Base-by-base conservation (phyloP, 2,797 vertebrate species). In the Phalloptychus januarius region DNA sequence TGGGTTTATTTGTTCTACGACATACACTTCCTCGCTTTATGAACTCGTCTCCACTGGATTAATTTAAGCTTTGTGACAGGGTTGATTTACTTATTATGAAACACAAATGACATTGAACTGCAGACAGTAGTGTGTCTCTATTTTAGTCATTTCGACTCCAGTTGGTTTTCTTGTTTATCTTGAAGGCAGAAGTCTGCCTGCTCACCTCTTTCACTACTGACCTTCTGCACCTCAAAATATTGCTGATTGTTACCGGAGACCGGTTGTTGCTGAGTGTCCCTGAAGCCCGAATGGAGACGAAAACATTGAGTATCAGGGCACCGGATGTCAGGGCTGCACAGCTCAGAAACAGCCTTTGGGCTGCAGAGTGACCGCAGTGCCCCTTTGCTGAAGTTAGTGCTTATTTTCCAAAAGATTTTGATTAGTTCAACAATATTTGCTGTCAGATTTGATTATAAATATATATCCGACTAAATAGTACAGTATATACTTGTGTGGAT, bases 171-270 rank as follows among this genome's bases (percentile, higher is more conserved):
- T 70, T 70, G 61, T 28, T 79, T 80, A 58, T 80, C 77, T 84
- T 40, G 18, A 42, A 65, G 48, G 38, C 25, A 65, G 0, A 6
- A 10, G 28, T 58, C 72, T 73, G 45, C 70, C 48, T 79, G 45
- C 28, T 54, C n/a, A 28, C 77, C 63, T 82, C 79, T 77, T 78
- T 75, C 82, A 67, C 56, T 2, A n/a, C 46, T 85, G 85, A 90
- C 80, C 83, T 87, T 83, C 58, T 40, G 25, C 71, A 73, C 83
- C 74, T 83, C 40, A 52, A 48, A 74, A 73, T 33, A 56, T 12
- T 45, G 73, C 74, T 69, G 74, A 75, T 74, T 25, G 69, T 72
- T 61, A 82, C 84, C 71, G 4, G 79, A 65, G 85, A 83, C 81
- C 78, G 46, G 56, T 76, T 79, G 72, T 40, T 74, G 79, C 74